Evolutionary conservation across 2,888 invertebrate genomes (phyloP).

Genomic region (Eilema caniola): DNA sequence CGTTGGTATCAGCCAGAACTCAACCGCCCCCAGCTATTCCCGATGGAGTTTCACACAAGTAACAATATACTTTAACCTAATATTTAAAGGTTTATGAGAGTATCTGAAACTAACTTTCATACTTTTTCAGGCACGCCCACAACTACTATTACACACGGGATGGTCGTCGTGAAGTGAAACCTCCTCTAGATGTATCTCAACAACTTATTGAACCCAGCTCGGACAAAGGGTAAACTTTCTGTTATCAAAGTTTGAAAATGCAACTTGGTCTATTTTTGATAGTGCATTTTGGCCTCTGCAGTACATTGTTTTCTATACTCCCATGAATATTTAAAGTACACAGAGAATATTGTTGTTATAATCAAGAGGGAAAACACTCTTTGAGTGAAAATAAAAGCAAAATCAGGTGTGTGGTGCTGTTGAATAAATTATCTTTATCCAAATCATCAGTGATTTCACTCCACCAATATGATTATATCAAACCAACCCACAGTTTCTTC

Average conservation of each 20-base stretch:
- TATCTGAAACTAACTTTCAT: neutral
- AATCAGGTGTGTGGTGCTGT: no score
- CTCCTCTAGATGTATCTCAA: slow-evolving; percentile 87
- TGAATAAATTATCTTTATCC: no score
- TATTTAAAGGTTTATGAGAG: neutral
- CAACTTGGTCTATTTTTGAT: neutral
- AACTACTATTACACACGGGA: slow-evolving; percentile 96
- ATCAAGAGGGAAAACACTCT: no score
- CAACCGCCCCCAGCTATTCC: slow-evolving; percentile 94
- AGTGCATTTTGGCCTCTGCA: no score
- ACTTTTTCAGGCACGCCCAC: slow-evolving; percentile 87
- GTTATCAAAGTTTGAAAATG: no score
- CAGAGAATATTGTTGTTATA: no score
- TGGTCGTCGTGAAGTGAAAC: slow-evolving; percentile 92
- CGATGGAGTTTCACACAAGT: slow-evolving; percentile 92
- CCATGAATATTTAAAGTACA: no score
- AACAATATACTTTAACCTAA: slow-evolving; percentile 20
- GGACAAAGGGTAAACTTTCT: slow-evolving; percentile 73
- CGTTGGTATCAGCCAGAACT: slow-evolving; percentile 90
- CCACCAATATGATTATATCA: no score
- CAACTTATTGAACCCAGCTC: slow-evolving; percentile 73
- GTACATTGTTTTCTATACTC: no score
- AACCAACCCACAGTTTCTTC: no score
- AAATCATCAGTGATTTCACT: no score
- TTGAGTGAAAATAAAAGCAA: no score